Evolutionary conservation across 2,113 vertebrate species (phyloP).

Genomic region (Ictidomys tridecemlineatus): DNA sequence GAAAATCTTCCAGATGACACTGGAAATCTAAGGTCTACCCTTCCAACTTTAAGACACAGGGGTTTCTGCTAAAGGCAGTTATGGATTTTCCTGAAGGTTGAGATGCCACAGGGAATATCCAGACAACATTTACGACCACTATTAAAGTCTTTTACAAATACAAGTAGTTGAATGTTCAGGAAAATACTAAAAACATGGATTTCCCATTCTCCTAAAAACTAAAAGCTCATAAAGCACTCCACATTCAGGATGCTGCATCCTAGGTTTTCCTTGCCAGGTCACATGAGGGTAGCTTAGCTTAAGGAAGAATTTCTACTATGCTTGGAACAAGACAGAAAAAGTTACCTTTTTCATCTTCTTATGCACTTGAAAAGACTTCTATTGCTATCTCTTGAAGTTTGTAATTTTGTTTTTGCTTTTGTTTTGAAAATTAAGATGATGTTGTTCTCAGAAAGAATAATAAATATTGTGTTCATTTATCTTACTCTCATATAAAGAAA

Average conservation of each 20-base stretch:
- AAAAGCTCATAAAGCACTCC: neutral
- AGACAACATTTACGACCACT: neutral
- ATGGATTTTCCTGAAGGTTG: neutral
- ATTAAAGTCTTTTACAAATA: neutral
- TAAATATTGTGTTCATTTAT: neutral
- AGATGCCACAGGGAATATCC: neutral
- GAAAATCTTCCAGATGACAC: neutral
- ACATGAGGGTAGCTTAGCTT: neutral
- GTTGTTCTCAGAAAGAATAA: neutral
- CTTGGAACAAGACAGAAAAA: neutral
- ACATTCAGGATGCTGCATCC: neutral
- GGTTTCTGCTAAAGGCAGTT: neutral
- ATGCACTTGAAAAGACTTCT: neutral
- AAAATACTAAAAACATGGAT: neutral
- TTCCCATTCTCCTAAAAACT: neutral
- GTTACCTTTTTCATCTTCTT: neutral
- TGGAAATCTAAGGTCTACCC: neutral
- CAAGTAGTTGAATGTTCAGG: neutral
- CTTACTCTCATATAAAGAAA: neutral
- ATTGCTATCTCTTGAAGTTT: neutral
- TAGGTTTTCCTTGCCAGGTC: neutral
- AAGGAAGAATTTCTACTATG: neutral
- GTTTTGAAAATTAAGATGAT: neutral
- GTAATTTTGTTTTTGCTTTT: neutral
- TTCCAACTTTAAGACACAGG: neutral